A percentile compares a stretch with the other conserved stretches of the same genome.
phyloP scores from a whole-genome alignment of 35 echinoderm and acorn worm genomes.

The Heliocidaris tuberculata region DNA sequence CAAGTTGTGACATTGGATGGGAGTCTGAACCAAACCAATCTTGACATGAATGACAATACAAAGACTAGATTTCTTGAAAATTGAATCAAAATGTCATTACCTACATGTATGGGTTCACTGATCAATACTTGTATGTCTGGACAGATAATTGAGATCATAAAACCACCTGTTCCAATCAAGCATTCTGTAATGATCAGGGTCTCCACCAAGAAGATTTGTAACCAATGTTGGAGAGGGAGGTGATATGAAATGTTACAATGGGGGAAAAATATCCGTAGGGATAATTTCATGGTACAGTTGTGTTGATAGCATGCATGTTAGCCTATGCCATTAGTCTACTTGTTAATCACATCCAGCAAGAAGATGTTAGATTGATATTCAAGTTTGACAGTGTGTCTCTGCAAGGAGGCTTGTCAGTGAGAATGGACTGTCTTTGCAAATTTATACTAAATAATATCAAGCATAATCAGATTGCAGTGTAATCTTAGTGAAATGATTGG shows the following conservation, averaged over 20 bases:
- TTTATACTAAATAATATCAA: too few relatives aligned
- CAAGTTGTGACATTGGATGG: too few relatives aligned
- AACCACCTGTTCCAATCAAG: neutral
- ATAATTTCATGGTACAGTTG: neutral
- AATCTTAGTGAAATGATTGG: too few relatives aligned
- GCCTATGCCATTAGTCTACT: neutral
- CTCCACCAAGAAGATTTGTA: neutral
- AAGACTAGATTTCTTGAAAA: neutral
- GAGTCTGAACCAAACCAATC: neutral
- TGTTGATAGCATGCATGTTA: neutral
- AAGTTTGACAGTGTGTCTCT: neutral
- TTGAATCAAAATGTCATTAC: neutral
- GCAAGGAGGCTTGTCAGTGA: neutral
- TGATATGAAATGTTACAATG: conserved; percentile 1
- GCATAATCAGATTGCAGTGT: too few relatives aligned
- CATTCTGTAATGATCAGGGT: neutral
- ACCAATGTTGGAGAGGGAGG: neutral
- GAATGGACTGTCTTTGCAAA: neutral
- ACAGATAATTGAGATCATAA: neutral
- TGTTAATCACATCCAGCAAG: neutral
- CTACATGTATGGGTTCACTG: neutral
- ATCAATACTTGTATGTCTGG: neutral
- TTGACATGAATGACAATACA: neutral
- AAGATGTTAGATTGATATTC: neutral
- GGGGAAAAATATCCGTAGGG: neutral